A percentile compares a stretch with the other conserved stretches of the same genome.
phyloP scores from a whole-genome alignment of 2,888 invertebrate genomes.

The Alsophila aescularia region DNA sequence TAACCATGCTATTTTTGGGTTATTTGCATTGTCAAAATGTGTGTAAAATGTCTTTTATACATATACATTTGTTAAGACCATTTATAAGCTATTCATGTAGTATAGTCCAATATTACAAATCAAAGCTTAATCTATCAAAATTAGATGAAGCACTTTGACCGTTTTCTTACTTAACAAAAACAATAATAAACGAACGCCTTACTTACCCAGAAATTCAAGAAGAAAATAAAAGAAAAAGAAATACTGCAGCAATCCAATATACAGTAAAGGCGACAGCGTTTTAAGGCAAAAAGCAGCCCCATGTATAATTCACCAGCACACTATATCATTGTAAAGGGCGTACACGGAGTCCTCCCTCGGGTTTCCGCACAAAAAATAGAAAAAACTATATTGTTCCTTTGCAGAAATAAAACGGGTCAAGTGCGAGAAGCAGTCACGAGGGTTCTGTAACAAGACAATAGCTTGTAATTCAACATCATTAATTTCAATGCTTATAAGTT shows the following conservation, averaged over 20 bases:
- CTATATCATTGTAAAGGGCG: constrained; percentile 49
- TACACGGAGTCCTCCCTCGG: constrained; percentile 26
- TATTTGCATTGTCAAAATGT: no score
- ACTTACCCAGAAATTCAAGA: constrained; percentile 2
- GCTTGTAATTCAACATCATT: no score
- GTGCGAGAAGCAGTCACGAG: background rate
- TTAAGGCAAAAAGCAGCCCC: constrained; percentile 35
- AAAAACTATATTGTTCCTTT: constrained; percentile 26
- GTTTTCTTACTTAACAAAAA: background rate
- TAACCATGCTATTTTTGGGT: no score
- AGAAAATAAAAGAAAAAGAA: constrained; percentile 3
- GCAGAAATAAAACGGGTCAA: constrained; percentile 3
- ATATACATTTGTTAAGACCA: no score
- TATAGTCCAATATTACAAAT: no score
- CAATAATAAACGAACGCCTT: background rate
- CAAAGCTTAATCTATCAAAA: no score
- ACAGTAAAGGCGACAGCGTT: constrained; percentile 21
- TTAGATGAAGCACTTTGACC: no score
- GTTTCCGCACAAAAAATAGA: constrained; percentile 27
- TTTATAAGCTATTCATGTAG: no score
- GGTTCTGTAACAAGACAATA: constrained; percentile 2
- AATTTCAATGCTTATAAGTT: no score
- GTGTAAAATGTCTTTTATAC: no score
- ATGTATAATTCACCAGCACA: constrained; percentile 55
- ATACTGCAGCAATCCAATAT: constrained; percentile 10